These are phyloP conservation scores for Varanus komodoensis DNA, from an alignment of 2,113 vertebrate species.

Conservation along the genomic window DNA sequence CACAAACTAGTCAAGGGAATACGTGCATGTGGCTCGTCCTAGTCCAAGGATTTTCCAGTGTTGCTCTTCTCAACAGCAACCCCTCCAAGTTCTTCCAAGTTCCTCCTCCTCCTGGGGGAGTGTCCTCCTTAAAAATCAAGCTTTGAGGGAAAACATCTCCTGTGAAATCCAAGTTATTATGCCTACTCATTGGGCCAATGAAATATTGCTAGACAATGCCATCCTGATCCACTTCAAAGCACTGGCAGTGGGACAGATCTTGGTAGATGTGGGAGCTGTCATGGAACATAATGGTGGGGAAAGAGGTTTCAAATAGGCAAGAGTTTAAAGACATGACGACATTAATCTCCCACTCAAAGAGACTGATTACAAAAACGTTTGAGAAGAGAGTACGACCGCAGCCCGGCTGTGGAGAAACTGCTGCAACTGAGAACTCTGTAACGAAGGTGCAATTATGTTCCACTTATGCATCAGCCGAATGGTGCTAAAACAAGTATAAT, in stretches of 20 bases:
- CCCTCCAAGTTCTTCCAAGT: fast-evolving
- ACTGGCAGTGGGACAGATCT: not conserved
- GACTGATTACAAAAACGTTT: conserved; percentile 21
- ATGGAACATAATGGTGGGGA: not conserved
- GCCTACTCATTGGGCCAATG: not conserved
- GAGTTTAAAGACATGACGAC: not conserved
- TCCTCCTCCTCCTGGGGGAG: not conserved
- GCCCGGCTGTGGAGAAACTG: not conserved
- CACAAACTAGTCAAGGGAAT: not conserved
- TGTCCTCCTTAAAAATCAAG: conserved; percentile 7
- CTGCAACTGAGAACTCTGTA: not conserved
- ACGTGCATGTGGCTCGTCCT: not conserved
- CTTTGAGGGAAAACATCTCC: not conserved
- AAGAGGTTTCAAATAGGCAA: conserved; percentile 1
- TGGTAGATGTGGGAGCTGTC: not conserved
- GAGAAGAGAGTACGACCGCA: not conserved
- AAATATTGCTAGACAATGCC: not conserved
- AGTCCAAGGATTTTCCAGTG: not conserved
- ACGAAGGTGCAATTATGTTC: conserved; percentile 23
- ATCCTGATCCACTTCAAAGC: not conserved
- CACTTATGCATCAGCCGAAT: conserved; percentile 6
- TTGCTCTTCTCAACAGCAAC: not conserved
- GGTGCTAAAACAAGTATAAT: conserved; percentile 18
- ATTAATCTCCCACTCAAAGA: not conserved
- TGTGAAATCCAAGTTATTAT: not conserved